A percentile compares a stretch with the other conserved stretches of the same genome.
phyloP scores from a whole-genome alignment of 1,140 invertebrate genomes.

The Pissodes strobi region DNA sequence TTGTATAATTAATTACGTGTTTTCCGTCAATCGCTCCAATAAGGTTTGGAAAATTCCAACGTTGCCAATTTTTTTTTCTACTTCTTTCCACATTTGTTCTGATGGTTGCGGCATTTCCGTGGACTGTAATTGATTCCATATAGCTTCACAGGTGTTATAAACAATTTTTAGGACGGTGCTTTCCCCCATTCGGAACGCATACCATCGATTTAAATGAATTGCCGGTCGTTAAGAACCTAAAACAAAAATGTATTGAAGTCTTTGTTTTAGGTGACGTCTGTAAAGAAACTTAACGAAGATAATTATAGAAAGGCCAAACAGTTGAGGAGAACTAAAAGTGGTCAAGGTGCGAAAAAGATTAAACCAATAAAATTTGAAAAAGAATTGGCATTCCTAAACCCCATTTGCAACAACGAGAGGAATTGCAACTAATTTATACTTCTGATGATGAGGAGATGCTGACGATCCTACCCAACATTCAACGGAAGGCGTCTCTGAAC shows the following conservation, averaged over 20 bases:
- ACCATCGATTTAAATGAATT: neutral
- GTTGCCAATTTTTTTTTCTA: slow-evolving; percentile 41
- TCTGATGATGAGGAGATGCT: no score
- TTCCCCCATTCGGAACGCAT: slow-evolving; percentile 22
- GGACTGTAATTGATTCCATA: slow-evolving; percentile 25
- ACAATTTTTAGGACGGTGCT: slow-evolving; percentile 30
- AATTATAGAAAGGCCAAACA: slow-evolving; percentile 5
- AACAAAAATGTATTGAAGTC: slow-evolving; percentile 8
- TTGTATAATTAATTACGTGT: neutral
- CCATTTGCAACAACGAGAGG: neutral
- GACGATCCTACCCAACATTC: no score
- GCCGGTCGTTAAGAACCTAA: neutral
- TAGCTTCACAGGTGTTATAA: slow-evolving; percentile 31
- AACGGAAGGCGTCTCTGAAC: slow-evolving; percentile 1
- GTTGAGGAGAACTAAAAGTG: neutral
- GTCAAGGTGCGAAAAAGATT: neutral
- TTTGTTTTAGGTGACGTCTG: neutral
- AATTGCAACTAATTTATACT: slow-evolving; percentile 3
- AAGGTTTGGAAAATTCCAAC: slow-evolving; percentile 10
- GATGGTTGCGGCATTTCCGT: slow-evolving; percentile 40
- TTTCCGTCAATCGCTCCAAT: no score
- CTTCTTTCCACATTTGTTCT: slow-evolving; percentile 43
- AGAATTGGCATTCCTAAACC: neutral
- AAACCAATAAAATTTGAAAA: neutral
- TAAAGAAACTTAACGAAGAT: neutral